phyloP scores from a whole-genome alignment of 2,888 invertebrate genomes.

The Danaus chrysippus region DNA sequence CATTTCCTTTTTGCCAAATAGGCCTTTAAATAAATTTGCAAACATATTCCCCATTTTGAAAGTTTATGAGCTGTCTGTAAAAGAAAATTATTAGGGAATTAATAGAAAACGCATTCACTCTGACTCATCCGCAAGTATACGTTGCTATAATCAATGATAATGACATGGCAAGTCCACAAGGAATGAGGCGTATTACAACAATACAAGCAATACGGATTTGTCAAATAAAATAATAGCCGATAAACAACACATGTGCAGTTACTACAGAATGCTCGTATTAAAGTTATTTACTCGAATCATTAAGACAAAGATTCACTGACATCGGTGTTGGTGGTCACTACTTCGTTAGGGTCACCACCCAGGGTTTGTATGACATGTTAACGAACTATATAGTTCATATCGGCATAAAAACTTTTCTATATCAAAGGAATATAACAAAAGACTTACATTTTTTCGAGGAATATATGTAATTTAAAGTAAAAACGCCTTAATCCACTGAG shows the following conservation, averaged over 20 bases:
- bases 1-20: conserved; percentile 99
- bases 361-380: conserved; percentile 39
- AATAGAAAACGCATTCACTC: conserved; percentile 46
- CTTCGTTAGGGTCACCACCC: conserved; percentile 76
- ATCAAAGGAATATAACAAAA: conserved; percentile 12
- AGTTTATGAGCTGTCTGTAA: conserved; percentile 76
- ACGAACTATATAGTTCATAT: conserved; percentile 14
- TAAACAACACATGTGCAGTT: conserved; percentile 2
- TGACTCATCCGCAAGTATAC: conserved; percentile 69
- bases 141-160: conserved; percentile 69
- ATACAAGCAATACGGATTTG: conserved; percentile 9
- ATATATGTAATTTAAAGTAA: conserved; percentile 79
- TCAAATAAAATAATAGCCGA: conserved; percentile 4
- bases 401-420: conserved; percentile 8
- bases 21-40: conserved; percentile 98
- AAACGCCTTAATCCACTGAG: conserved; percentile 84
- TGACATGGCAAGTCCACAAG: conserved; percentile 72
- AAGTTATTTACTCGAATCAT: conserved; percentile 14
- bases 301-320: conserved; percentile 67
- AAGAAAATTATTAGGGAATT: conserved; percentile 44
- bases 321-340: conserved; percentile 72
- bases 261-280: conserved; percentile 5
- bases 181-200: conserved; percentile 34
- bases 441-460: conserved; percentile 77
- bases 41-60: conserved; percentile 98